phyloP scores from a whole-genome alignment of 2,888 invertebrate species.

The Hartigia nigra region DNA sequence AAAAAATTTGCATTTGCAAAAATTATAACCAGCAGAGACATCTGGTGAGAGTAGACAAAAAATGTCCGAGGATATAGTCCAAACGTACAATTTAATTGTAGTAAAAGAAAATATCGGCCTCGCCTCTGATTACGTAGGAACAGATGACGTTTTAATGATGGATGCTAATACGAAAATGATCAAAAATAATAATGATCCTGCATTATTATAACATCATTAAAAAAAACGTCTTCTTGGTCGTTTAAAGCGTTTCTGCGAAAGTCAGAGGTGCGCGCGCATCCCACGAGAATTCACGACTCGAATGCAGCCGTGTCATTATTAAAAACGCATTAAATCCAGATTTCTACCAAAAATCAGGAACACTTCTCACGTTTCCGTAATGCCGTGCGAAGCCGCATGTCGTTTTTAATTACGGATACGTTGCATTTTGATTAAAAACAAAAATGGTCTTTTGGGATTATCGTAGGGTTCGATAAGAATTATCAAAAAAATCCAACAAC shows the following conservation, averaged over 20 bases:
- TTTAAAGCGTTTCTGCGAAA: not conserved
- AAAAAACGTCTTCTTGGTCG: not conserved
- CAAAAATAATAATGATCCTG: not conserved
- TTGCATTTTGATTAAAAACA: not conserved
- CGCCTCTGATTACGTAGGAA: not conserved
- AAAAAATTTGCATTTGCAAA: not conserved
- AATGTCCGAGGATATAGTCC: not conserved
- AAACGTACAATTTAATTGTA: not conserved
- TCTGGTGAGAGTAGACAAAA: not conserved
- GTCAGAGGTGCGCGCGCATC: constrained; percentile 35
- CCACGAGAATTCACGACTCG: not conserved
- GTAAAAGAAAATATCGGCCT: not conserved
- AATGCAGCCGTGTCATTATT: constrained; percentile 46
- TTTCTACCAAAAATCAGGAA: constrained; percentile 30
- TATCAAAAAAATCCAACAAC: not conserved
- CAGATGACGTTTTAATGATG: constrained; percentile 6
- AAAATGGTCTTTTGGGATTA: not conserved
- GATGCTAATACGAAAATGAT: constrained; percentile 2
- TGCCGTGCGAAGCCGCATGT: not conserved
- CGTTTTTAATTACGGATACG: not conserved
- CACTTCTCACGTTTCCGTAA: not conserved
- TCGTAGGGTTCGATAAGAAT: not conserved
- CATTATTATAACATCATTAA: constrained; percentile 6
- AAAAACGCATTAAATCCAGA: constrained; percentile 59
- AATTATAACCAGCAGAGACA: not conserved